Percentiles rank a stretch among this genome's conserved stretches.
These are phyloP conservation scores for Conomelus anceps DNA, from an alignment of 2,888 invertebrate species.

Conservation along the genomic window DNA sequence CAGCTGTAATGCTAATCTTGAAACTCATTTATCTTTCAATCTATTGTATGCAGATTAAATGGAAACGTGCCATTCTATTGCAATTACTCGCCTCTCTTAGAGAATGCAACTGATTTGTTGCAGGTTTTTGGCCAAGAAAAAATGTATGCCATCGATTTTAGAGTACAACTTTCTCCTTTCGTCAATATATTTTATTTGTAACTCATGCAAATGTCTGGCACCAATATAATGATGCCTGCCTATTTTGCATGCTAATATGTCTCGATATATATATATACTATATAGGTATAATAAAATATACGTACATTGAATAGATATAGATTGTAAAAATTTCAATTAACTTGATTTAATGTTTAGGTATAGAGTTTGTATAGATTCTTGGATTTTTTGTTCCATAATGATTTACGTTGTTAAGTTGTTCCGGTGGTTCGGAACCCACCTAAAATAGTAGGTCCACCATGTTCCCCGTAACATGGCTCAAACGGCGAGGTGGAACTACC, in stretches of 20 bases:
- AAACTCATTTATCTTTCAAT: background rate
- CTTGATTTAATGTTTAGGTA: no score
- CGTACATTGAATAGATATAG: no score
- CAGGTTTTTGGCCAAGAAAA: background rate
- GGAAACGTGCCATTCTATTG: background rate
- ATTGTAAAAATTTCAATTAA: no score
- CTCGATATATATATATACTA: background rate
- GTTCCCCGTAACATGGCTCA: no score
- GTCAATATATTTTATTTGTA: background rate
- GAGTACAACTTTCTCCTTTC: background rate
- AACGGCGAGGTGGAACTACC: no score
- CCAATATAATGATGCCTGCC: background rate
- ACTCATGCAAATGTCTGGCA: background rate
- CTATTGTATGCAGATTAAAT: background rate
- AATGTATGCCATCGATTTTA: background rate
- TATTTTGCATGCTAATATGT: background rate
- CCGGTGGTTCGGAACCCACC: no score
- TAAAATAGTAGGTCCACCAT: no score
- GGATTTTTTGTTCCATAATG: no score
- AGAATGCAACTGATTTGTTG: background rate
- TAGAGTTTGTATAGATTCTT: no score
- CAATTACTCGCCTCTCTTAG: background rate
- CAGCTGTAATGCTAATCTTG: background rate
- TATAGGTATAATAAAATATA: no score
- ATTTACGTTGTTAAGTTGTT: no score